A percentile compares a stretch with the other conserved stretches of the same genome.
phyloP scores from a whole-genome alignment of 2,113 vertebrate species.

The Lycaon pictus region DNA sequence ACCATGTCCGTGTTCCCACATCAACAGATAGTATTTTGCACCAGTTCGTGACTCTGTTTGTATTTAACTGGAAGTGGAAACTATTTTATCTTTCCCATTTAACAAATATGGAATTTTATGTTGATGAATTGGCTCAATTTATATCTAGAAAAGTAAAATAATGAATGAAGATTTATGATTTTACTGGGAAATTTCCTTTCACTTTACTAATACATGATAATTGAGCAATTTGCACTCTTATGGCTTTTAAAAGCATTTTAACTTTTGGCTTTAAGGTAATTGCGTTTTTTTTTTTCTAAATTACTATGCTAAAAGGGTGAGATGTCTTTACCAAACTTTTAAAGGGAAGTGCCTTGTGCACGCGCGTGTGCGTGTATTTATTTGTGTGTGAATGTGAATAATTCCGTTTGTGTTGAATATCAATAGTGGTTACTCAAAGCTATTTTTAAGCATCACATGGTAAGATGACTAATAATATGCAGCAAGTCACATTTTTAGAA shows the following conservation, averaged over 20 bases:
- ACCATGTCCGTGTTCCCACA: neutral
- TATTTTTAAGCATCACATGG: neutral
- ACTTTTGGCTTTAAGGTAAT: neutral
- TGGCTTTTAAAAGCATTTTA: constrained; percentile 45
- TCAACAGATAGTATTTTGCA: neutral
- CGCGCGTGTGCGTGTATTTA: neutral
- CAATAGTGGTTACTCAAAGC: neutral
- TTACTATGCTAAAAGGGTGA: constrained; percentile 14
- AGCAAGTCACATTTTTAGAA: constrained; percentile 25
- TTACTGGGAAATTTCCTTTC: constrained; percentile 30
- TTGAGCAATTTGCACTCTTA: neutral
- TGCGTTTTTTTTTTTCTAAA: constrained; percentile 36
- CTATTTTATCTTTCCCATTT: neutral
- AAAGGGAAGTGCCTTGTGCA: neutral
- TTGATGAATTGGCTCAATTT: neutral
- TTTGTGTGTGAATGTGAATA: neutral
- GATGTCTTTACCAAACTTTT: neutral
- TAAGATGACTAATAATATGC: neutral
- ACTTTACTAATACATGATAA: neutral
- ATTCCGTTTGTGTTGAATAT: neutral
- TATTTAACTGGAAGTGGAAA: neutral
- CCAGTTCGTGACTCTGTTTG: neutral
- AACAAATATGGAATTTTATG: neutral
- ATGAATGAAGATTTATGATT: neutral
- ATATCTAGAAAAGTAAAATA: neutral